Evolutionary conservation across 2,113 vertebrate species (phyloP), one percentile per base, ranked within the genome.

Genomic region (Tenebrosternarchus preto): DNA sequence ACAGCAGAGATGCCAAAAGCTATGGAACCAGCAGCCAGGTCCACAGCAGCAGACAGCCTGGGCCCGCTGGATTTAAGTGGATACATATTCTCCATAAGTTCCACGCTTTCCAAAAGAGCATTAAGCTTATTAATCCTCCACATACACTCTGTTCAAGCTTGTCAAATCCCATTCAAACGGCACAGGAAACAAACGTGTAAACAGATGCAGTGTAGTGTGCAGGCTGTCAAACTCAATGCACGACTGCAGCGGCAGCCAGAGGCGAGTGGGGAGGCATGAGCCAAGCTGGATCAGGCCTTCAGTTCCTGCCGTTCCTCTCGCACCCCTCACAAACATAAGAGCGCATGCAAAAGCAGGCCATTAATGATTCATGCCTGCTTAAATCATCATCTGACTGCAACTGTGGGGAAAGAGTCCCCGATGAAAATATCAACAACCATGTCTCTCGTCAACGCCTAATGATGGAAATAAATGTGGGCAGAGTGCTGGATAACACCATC

Each of bases 321-420:
- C 63, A 27, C 64, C 64, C 74, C 76, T 60, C 53, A 57, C 53
- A 67, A 85, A 82, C 83, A 82, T 85, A 82, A 80, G 77, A 80
- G 75, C 72, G 78, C 80, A 86, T 83, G 83, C 82, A 82, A 80
- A 83, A 83, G 83, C 79, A 77, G 74, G 31, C 55, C 71, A 83
- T 86, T 85, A 85, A 86, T 85, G 80, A 85, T 86, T 86, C 61
- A 86, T 85, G 67, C 70, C 81, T 83, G 85, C 80, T 86, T 82
- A 86, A 86, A 86, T 80, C 83, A 86, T 83, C 83, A 85, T 86
- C 81, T 80, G 85, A 86, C 75, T 66, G 85, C 78, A 85, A 82
- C 64, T 85, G 72, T 81, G 81, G 39, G 39, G 78, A 80, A 77
- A 86, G 67, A 74, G 82, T 69, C 82, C 68, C 85, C 16, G 80